Base-by-base conservation (phyloP, 2,113 vertebrate species). In the Pampusana beccarii region DNA sequence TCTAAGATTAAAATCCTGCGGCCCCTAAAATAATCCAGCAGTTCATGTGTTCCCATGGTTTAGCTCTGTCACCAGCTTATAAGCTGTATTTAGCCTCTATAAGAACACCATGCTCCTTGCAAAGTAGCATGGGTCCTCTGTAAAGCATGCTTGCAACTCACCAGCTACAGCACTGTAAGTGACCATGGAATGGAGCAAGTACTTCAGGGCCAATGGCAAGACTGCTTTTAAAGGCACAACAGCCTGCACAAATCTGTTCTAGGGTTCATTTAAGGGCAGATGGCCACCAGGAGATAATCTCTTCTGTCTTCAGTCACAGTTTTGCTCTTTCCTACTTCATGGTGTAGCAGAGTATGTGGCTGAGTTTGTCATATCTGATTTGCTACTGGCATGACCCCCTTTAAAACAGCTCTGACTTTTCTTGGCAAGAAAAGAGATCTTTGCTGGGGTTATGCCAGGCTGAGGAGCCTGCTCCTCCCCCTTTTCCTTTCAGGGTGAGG, bases 1-100 rank as follows among this genome's bases (percentile, higher is more conserved):
- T 89, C 3, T 57, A 88, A 92, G 82, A 88, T 93, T 88, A 93
- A 94, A 92, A 94, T 93, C 86, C 69, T 90, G 65, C 86, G 57
- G 19, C 34, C 61, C 26, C 24, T 88, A 62, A 88, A 93, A 88
- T 90, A 96, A 94, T 86, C 51, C 60, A 92, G 46, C 61, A 69
- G 66, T 94, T 95, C 73, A 71, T 53, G 31, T 31, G 40, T 90
- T 92, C 69, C 56, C 51, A 34, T 78, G 80, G 64, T 93, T 96
- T 86, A 94, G 71, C 51, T 90, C 58, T 92, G 62, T 77, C 72
- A 90, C 66, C 66, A 74, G 48, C 91, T 92, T 26, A 58, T 82
- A 78, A 95, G 46, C 65, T 64, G 84, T 91, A 89, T 82, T 82
- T 90, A 90, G 50, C 31, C 51, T 73, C 66, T 92, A 33, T 71